A percentile compares a stretch with the other conserved stretches of the same genome.
These are phyloP conservation scores for Cyclura pinguis DNA, from an alignment of 2,797 vertebrate genomes.

Conservation along the genomic window DNA sequence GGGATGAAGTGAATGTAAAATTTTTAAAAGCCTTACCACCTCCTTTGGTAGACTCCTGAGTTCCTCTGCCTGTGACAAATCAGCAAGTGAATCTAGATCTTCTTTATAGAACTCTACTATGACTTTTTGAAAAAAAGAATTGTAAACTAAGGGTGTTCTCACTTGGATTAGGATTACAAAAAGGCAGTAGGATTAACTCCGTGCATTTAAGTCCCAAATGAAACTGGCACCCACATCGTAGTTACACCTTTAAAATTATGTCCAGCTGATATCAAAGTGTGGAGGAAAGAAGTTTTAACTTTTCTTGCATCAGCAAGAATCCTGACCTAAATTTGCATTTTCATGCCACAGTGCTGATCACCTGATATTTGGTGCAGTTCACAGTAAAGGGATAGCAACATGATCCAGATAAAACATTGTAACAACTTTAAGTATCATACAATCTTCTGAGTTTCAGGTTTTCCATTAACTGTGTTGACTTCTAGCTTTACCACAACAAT, in stretches of 20 bases:
- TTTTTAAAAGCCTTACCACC: too few species aligned
- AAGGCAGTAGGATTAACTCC: neutral
- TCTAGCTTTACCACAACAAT: neutral
- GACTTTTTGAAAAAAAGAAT: too few species aligned
- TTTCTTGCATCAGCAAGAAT: too few species aligned
- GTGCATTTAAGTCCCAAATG: neutral
- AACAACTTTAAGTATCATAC: neutral
- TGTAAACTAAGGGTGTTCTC: too few species aligned
- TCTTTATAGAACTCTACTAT: neutral
- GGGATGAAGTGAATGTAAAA: too few species aligned
- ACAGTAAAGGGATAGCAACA: neutral
- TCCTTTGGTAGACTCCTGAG: too few species aligned
- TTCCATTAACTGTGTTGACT: neutral
- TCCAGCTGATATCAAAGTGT: neutral
- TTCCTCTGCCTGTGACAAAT: neutral
- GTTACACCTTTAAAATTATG: neutral
- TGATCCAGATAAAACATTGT: neutral
- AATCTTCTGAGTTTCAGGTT: neutral
- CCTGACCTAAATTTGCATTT: too few species aligned
- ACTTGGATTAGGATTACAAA: too few species aligned
- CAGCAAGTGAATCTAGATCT: neutral
- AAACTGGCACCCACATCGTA: neutral
- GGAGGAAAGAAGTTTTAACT: neutral
- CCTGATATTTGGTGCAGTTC: neutral
- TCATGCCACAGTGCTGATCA: neutral